A percentile compares a stretch with the other conserved stretches of the same genome.
Conservation (phyloP, 2,113 vertebrate genomes). For the Glaucidium brasilianum region DNA sequence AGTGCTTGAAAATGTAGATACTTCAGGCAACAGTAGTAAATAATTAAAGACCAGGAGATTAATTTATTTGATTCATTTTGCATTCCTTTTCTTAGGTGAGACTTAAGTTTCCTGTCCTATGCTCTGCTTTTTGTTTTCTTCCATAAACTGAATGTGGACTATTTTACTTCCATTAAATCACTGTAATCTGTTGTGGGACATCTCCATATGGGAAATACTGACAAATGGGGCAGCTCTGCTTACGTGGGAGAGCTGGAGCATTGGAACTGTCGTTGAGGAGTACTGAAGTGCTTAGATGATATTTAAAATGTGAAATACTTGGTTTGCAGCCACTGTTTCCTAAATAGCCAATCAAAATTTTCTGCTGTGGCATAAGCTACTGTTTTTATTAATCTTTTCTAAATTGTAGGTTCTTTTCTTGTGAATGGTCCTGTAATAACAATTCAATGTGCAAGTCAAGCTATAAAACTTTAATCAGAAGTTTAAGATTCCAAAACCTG, state of each 20-base stretch:
- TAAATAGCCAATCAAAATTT: background rate
- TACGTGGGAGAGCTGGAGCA: background rate
- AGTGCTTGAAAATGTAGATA: background rate
- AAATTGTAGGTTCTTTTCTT: background rate
- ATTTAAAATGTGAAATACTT: background rate
- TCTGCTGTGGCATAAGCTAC: background rate
- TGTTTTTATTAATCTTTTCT: background rate
- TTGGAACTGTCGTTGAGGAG: background rate
- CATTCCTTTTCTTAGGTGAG: background rate
- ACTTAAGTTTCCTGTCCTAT: background rate
- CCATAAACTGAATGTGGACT: background rate
- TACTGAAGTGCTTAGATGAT: background rate
- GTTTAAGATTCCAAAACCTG: background rate
- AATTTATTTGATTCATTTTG: background rate
- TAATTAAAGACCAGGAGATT: background rate
- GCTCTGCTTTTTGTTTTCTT: background rate
- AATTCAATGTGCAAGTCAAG: background rate
- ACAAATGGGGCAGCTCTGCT: background rate
- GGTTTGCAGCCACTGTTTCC: background rate
- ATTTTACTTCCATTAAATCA: background rate
- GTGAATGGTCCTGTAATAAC: background rate
- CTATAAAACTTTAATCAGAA: background rate
- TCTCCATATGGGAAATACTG: background rate
- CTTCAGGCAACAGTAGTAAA: background rate
- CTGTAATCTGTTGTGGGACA: background rate